phyloP scores from a whole-genome alignment of 2,113 vertebrate genomes.

The Vombatus ursinus region DNA sequence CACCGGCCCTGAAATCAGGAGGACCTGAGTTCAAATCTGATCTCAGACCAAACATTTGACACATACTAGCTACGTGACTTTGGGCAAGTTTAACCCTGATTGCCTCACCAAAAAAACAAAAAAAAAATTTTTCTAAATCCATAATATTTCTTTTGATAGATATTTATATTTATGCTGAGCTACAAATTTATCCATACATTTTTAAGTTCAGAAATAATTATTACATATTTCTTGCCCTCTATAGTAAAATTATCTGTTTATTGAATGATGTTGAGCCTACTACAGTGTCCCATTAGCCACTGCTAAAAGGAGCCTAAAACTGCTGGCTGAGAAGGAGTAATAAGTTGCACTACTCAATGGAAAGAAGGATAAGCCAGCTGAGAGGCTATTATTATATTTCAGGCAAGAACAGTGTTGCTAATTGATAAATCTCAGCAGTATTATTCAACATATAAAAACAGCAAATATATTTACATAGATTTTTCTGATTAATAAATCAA shows the following conservation, averaged over 20 bases:
- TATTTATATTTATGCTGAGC: neutral
- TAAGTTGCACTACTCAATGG: neutral
- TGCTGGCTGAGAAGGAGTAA: neutral
- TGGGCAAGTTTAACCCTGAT: too few relatives aligned
- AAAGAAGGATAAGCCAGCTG: neutral
- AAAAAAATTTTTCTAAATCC: too few relatives aligned
- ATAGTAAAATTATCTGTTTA: neutral
- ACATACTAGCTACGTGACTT: too few relatives aligned
- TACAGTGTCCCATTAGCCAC: neutral
- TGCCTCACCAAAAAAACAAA: too few relatives aligned
- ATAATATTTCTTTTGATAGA: neutral
- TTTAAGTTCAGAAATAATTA: neutral
- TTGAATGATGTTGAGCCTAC: neutral
- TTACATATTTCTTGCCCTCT: neutral
- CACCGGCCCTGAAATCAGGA: too few relatives aligned
- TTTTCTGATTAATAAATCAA: neutral
- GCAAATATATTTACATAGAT: neutral
- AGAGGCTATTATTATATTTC: neutral
- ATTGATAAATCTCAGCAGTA: neutral
- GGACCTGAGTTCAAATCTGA: too few relatives aligned
- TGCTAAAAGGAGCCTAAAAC: neutral
- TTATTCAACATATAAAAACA: neutral
- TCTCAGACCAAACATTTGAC: too few relatives aligned
- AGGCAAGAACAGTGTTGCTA: neutral
- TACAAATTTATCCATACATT: neutral